Percentiles rank a stretch among this genome's conserved stretches.
Evolutionary conservation across 37 sponge, comb jelly and placozoan species (phyloP).

Genomic region (Crambe crambe): DNA sequence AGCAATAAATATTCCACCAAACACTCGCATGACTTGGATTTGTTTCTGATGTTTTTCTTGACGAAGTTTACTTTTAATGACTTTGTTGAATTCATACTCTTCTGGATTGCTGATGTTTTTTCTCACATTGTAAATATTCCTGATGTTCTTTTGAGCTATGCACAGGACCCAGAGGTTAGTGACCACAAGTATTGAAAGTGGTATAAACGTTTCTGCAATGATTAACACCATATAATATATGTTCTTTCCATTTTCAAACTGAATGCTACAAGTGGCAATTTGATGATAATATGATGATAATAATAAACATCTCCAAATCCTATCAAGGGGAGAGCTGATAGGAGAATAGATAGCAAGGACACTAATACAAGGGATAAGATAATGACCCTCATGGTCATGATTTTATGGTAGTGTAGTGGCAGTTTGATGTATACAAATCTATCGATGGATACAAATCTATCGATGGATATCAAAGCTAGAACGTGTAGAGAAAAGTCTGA

Average conservation of each 20-base stretch:
- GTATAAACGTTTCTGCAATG: slow-evolving; percentile 32
- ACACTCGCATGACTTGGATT: slow-evolving; percentile 27
- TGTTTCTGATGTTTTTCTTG: slow-evolving; percentile 35
- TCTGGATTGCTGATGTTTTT: neutral
- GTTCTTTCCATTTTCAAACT: neutral
- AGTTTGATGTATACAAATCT: slow-evolving; percentile 30
- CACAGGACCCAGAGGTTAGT: slow-evolving; percentile 38
- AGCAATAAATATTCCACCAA: slow-evolving; percentile 43
- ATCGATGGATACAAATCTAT: too few relatives aligned
- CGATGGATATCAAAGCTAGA: slow-evolving; percentile 50
- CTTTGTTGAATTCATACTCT: neutral
- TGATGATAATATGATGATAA: slow-evolving; percentile 29
- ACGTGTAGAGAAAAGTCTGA: slow-evolving; percentile 22
- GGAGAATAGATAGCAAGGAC: slow-evolving; percentile 12
- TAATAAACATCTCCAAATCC: too few relatives aligned
- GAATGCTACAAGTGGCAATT: slow-evolving; percentile 10
- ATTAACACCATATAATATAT: slow-evolving; percentile 42
- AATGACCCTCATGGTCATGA: too few relatives aligned
- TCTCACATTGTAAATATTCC: neutral
- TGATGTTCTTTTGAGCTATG: slow-evolving; percentile 11
- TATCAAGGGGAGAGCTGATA: slow-evolving; percentile 37
- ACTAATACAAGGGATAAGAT: too few relatives aligned
- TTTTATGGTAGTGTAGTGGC: slow-evolving; percentile 51
- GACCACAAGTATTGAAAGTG: slow-evolving; percentile 26
- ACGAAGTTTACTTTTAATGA: neutral